Percentiles rank a stretch among this genome's conserved stretches.
These are phyloP conservation scores for Leptocoma aspasia DNA, from an alignment of 2,113 vertebrate species.

Conservation along the genomic window DNA sequence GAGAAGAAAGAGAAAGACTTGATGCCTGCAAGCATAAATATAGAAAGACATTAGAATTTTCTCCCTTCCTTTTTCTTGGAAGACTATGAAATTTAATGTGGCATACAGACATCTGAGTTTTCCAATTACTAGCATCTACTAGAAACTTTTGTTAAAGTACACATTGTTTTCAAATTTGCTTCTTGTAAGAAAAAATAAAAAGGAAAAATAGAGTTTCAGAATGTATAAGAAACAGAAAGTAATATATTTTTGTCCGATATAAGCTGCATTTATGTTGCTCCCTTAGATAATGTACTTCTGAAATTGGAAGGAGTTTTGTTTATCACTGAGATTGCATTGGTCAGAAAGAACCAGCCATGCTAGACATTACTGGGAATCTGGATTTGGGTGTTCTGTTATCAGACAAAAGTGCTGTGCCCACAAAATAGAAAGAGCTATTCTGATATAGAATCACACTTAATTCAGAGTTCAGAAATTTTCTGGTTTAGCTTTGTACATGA, in stretches of 20 bases:
- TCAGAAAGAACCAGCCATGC: background rate
- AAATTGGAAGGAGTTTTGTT: background rate
- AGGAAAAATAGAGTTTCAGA: background rate
- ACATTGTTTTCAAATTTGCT: background rate
- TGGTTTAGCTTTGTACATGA: background rate
- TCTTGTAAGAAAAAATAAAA: background rate
- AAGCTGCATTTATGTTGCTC: background rate
- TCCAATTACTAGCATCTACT: background rate
- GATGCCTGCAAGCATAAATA: constrained; percentile 27
- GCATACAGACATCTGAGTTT: background rate
- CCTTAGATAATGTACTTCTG: background rate
- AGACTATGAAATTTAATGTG: background rate
- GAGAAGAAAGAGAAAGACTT: background rate
- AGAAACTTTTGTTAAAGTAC: background rate
- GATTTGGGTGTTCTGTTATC: background rate
- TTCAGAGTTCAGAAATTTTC: background rate
- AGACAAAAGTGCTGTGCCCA: background rate
- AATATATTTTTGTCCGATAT: background rate
- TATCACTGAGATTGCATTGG: background rate
- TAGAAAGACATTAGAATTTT: background rate
- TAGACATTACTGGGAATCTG: background rate
- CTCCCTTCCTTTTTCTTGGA: background rate
- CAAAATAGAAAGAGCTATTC: background rate
- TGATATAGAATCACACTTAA: background rate
- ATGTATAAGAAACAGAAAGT: background rate